Evolutionary conservation across 2,113 vertebrate genomes (phyloP), one percentile per base, ranked within the genome.

Genomic region (Entomyzon cyanotis): DNA sequence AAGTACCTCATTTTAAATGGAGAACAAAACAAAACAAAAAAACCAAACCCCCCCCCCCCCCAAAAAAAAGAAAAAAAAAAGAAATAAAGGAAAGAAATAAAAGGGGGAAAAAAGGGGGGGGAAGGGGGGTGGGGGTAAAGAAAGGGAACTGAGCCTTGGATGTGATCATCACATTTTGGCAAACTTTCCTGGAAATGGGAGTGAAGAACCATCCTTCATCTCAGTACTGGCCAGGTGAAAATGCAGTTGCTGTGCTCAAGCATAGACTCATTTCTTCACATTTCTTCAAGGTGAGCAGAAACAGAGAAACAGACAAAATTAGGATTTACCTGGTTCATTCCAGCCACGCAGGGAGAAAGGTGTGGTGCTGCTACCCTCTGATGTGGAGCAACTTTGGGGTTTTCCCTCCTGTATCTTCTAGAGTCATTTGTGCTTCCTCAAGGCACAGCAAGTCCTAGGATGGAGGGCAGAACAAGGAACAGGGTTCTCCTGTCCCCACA

Each of bases 401-500:
- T 94, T 90, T 74, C 16, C 14, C 9, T 92, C 15, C 15, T 24
- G 5, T 35, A 39, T 52, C n/a, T 63, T 81, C 35, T 27, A 56
- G 75, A 81, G 24, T 9, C 7, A 60, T 44, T 78, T 86, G 30
- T 27, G 7, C 10, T 77, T 81, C 14, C 20, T 13, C 25, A 67
- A 41, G 33, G 33, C 7, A 74, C 8, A 46, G 4, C 0, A 1
- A 4, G 2, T 10, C 69, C 37, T n/a, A 47, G 12, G 25, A 13
- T 25, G 24, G 17, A 47, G 27, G 12, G 31, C 17, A 83, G 27
- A 55, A 46, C 0, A 1, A 75, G 9, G 24, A 85, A 62, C 1
- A 50, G 21, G 7, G 5, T 21, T 0, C 0, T 2, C 1, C 5
- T 76, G 8, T 52, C 12, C 16, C 12, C 25, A 46, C 15, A 69